Percentiles rank a stretch among this genome's conserved stretches.
Conservation (phyloP, 2,113 vertebrate species). For the Riparia riparia region DNA sequence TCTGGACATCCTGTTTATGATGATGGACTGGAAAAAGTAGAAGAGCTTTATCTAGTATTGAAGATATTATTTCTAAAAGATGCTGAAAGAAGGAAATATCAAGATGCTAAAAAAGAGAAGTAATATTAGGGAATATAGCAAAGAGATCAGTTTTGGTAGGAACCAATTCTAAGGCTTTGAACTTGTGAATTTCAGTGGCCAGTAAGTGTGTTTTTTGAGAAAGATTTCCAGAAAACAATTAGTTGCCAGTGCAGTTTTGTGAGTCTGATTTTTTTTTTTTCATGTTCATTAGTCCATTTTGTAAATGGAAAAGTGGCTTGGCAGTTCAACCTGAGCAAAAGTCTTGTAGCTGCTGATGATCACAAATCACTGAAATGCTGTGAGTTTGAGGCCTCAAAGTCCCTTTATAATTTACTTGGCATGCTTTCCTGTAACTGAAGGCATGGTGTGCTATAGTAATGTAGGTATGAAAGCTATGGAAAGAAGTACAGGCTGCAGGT, state of each 20-base stretch:
- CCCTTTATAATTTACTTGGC: neutral
- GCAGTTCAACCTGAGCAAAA: neutral
- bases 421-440: neutral
- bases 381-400: neutral
- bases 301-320: neutral
- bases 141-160: neutral
- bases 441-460: neutral
- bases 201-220: accelerated
- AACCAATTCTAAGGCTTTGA: neutral
- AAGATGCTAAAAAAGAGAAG: neutral
- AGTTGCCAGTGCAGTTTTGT: neutral
- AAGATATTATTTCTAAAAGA: neutral
- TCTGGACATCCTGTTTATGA: neutral
- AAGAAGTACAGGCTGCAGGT: neutral
- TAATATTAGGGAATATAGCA: neutral
- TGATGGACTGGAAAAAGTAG: neutral
- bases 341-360: neutral
- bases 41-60: neutral
- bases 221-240: neutral
- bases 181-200: neutral
- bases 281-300: accelerated
- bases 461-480: neutral
- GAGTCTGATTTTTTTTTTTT: neutral
- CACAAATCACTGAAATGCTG: neutral
- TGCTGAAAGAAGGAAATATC: neutral